Base-by-base conservation (phyloP, 2,888 invertebrate genomes). In the Dioctria rufipes region DNA sequence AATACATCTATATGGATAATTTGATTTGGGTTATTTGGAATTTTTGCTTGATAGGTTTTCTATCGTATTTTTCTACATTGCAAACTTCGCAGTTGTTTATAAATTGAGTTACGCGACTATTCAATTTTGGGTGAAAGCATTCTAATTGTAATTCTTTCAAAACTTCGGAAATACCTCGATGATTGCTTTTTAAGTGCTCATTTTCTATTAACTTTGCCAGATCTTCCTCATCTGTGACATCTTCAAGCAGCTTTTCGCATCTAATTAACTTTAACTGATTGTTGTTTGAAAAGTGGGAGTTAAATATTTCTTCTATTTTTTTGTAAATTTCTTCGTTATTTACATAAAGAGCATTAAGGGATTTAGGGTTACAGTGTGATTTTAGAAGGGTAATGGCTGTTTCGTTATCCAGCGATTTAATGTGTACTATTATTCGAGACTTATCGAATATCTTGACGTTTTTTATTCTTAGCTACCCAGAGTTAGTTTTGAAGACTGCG, bases 1-100 rank as follows among this genome's bases (percentile, higher is more conserved):
- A 84, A 85, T 3, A 83, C 82, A 73, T 85, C 85, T 5, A 85
- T 58, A 66, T 85, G 84, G n/a, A 85, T 51, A n/a, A 83, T 82
- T 80, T 85, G 82, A 25, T 61, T 84, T 82, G 79, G 3, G 84
- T 84, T 2, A 84, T 37, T 43, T 83, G 80, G 5, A 83, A 83
- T 51, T 81, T 79, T 9, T 80, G 82, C 71, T 81, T 78, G 40
- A 82, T 67, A 5, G 85, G 84, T 43, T 83, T 81, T 58, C 84
- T 42, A 43, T 84, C 83, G 60, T 83, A 84, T 79, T 84, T 84
- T 40, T 82, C 82, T 65, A 49, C 5, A 51, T 63, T 73, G 11
- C 75, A 75, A 6, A 75, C 25, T 61, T 75, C 75, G 5, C 83
- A 84, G 67, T 83, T 84, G 9, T 46, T 46, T 6, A 46, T 46